Evolutionary conservation across 2,113 vertebrate species (phyloP).

Genomic region (Carassius gibelio): DNA sequence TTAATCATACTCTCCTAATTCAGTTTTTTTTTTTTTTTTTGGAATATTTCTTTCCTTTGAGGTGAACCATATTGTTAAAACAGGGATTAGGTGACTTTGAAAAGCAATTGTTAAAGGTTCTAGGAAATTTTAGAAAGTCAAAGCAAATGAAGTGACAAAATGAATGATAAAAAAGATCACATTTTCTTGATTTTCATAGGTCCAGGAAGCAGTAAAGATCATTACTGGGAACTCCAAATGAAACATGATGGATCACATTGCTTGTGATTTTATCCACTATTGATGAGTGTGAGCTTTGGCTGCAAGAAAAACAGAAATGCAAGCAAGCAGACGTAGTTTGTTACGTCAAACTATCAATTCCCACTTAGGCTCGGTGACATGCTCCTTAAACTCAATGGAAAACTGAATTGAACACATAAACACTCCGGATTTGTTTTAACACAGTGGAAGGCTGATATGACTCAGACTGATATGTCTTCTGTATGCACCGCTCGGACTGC

Average conservation of each 20-base stretch:
- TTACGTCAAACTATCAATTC: slow-evolving; percentile 16
- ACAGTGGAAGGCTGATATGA: background rate
- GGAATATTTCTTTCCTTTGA: background rate
- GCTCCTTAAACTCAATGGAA: background rate
- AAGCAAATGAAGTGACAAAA: background rate
- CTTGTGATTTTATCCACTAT: slow-evolving; percentile 27
- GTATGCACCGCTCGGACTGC: slow-evolving; percentile 58
- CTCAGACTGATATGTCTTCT: background rate
- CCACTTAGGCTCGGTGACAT: background rate
- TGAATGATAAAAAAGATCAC: background rate
- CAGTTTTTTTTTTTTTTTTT: background rate
- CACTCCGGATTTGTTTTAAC: slow-evolving; percentile 30
- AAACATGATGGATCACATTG: slow-evolving; percentile 26
- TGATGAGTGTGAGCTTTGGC: slow-evolving; percentile 28
- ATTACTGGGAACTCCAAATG: slow-evolving; percentile 18
- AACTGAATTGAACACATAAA: slow-evolving; percentile 27
- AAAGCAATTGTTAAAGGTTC: background rate
- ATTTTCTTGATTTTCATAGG: background rate
- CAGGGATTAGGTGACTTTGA: background rate
- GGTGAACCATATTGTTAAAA: slow-evolving; percentile 8
- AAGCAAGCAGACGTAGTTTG: background rate
- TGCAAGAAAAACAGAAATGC: slow-evolving; percentile 7
- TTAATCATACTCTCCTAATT: background rate
- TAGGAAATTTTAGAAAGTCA: no score
- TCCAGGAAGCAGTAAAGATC: slow-evolving; percentile 4